Percentiles rank a stretch among this genome's conserved stretches.
Conservation (phyloP, 2,888 invertebrate genomes). For the Camponotus fellah region DNA sequence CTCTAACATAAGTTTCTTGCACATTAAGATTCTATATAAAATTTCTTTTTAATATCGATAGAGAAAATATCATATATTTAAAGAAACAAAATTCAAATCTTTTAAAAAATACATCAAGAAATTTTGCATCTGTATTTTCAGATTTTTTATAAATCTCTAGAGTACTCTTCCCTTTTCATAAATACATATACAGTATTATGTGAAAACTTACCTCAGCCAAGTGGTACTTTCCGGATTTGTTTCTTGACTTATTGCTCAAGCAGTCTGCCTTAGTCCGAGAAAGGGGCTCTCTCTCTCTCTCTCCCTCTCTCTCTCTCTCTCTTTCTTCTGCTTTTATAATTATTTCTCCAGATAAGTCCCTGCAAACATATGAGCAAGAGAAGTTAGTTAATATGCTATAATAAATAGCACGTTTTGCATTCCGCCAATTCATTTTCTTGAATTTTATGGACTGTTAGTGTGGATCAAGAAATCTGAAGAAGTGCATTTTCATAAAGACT, state of each 20-base stretch:
- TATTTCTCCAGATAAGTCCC: slow-evolving; percentile 53
- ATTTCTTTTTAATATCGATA: background rate
- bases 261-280: background rate
- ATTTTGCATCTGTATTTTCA: background rate
- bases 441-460: slow-evolving; percentile 69
- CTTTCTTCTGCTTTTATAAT: slow-evolving; percentile 14
- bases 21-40: background rate
- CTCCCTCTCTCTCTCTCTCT: background rate
- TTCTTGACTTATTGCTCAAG: slow-evolving; percentile 5
- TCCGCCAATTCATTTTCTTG: slow-evolving; percentile 63
- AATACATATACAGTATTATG: background rate
- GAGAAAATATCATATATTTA: background rate
- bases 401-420: slow-evolving; percentile 71
- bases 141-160: background rate
- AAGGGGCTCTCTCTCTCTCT: background rate
- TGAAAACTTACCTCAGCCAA: background rate
- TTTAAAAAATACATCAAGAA: background rate
- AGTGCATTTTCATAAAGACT: slow-evolving; percentile 60
- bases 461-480: slow-evolving; percentile 61
- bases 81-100: background rate
- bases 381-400: slow-evolving; percentile 51
- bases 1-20: too few species aligned
- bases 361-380: slow-evolving; percentile 22
- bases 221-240: background rate
- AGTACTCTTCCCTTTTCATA: background rate